A percentile compares a stretch with the other conserved stretches of the same genome.
phyloP scores from a whole-genome alignment of 2,797 vertebrate species.

The Sebastes wilsoni region DNA sequence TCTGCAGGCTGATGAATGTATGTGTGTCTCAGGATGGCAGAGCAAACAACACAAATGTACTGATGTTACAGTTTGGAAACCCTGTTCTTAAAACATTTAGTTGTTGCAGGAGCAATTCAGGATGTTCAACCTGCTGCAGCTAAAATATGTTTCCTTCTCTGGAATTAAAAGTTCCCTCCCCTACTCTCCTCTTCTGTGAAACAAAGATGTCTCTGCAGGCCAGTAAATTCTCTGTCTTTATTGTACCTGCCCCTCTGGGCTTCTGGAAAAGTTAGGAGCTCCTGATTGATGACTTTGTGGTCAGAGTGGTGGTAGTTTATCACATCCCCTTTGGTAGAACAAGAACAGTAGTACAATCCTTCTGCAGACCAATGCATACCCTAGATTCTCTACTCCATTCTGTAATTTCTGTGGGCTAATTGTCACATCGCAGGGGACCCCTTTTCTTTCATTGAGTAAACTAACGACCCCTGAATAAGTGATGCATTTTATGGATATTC shows the following conservation, averaged over 20 bases:
- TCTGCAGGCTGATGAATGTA: constrained; percentile 9
- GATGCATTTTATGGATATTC: too few species aligned
- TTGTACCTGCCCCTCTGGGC: background rate
- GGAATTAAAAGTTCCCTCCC: background rate
- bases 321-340: background rate
- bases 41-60: background rate
- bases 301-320: background rate
- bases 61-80: background rate
- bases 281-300: background rate
- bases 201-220: background rate
- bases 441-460: too few species aligned
- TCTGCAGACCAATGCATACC: background rate
- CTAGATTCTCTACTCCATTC: background rate
- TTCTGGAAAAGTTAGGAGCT: background rate
- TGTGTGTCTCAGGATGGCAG: background rate
- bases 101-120: background rate
- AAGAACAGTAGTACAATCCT: background rate
- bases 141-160: background rate
- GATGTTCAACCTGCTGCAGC: background rate
- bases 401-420: background rate
- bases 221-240: background rate
- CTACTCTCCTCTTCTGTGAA: background rate
- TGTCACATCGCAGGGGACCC: background rate
- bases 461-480: too few species aligned
- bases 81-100: background rate